Evolutionary conservation across 1,140 invertebrate species (phyloP).

Genomic region (Pachypeltis micranthus): DNA sequence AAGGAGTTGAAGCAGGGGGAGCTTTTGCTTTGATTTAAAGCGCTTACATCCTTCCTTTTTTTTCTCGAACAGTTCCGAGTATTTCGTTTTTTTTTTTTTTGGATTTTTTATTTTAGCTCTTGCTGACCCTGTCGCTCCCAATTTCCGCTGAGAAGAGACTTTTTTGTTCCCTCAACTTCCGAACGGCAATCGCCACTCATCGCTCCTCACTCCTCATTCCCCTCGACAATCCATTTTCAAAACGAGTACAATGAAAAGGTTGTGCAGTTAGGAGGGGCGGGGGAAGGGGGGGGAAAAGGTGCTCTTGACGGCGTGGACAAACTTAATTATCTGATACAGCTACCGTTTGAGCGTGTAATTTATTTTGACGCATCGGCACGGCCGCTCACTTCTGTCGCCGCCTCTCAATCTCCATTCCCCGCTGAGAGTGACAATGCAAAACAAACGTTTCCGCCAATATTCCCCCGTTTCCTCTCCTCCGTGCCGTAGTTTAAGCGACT

Average conservation of each 20-base stretch:
- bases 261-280: background rate
- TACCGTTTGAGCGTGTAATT: constrained; percentile 8
- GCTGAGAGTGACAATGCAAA: background rate
- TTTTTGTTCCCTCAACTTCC: background rate
- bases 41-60: background rate
- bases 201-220: background rate
- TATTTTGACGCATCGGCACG: background rate
- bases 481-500: too few species aligned
- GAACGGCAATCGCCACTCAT: background rate
- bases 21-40: background rate
- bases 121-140: background rate
- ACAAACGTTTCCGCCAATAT: constrained; percentile 2
- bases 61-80: background rate
- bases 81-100: background rate
- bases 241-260: background rate
- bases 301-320: constrained; percentile 1
- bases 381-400: background rate
- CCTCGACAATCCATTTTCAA: background rate
- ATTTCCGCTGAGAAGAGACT: background rate
- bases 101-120: too few species aligned
- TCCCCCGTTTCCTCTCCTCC: background rate
- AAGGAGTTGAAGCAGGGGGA: too few species aligned
- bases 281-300: background rate
- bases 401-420: background rate
- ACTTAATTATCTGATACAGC: constrained; percentile 12